Evolutionary conservation across 2,888 invertebrate genomes (phyloP).

Genomic region (Platycheirus rosarum): DNA sequence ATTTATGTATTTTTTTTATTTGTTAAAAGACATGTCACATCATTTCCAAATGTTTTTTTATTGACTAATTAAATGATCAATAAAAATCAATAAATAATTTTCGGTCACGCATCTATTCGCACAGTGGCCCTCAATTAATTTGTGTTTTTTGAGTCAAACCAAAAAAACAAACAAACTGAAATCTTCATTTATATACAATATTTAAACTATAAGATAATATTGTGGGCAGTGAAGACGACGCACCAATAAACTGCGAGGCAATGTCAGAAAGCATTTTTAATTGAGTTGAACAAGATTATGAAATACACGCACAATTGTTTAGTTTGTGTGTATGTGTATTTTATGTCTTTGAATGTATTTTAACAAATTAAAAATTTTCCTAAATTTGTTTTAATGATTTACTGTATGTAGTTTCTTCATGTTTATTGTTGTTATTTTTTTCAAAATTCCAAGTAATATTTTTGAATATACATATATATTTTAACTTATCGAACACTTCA

Average conservation of each 20-base stretch:
- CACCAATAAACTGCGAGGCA: conserved; percentile 20
- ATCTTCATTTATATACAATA: not conserved
- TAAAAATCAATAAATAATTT: conserved; percentile 17
- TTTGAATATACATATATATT: too few species aligned
- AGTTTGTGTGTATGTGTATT: conserved; percentile 18
- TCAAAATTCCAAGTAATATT: too few species aligned
- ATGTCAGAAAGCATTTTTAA: conserved; percentile 28
- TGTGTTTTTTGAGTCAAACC: conserved; percentile 13
- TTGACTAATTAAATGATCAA: conserved; percentile 31
- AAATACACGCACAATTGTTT: conserved; percentile 28
- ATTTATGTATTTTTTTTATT: not conserved
- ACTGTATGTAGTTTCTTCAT: too few species aligned
- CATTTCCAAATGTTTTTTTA: not conserved
- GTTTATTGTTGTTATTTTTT: too few species aligned
- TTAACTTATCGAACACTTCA: too few species aligned
- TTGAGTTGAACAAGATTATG: conserved; percentile 18
- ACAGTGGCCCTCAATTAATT: conserved; percentile 8
- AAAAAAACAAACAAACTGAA: conserved; percentile 2
- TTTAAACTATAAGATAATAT: not conserved
- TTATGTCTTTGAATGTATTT: not conserved
- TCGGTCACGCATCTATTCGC: conserved; percentile 9
- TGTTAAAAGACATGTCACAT: not conserved
- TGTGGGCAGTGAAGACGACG: not conserved
- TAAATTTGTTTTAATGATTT: too few species aligned
- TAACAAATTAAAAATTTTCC: too few species aligned